phyloP scores from a whole-genome alignment of 2,113 vertebrate genomes.

The Benitochromis conjunctus region DNA sequence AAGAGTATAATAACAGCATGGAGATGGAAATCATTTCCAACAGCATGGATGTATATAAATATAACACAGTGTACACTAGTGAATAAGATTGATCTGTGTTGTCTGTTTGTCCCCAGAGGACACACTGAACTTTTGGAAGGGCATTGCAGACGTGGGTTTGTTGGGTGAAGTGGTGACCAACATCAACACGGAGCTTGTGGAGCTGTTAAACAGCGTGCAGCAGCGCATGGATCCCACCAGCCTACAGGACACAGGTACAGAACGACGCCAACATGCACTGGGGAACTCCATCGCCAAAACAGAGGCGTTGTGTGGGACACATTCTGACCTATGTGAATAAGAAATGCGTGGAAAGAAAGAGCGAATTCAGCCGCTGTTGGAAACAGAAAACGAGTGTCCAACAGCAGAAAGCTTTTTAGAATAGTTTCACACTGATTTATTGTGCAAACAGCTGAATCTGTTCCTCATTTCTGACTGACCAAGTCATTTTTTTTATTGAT shows the following conservation, averaged over 20 bases:
- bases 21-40: neutral
- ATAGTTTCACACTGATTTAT: neutral
- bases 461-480: conserved; percentile 33
- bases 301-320: neutral
- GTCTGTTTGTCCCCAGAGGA: conserved; percentile 77
- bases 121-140: conserved; percentile 95
- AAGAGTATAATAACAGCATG: neutral
- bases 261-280: neutral
- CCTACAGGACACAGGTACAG: conserved; percentile 87
- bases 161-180: conserved; percentile 96
- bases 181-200: conserved; percentile 91
- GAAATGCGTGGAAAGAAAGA: conserved; percentile 9
- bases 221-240: conserved; percentile 77
- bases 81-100: neutral
- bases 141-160: conserved; percentile 94
- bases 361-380: conserved; percentile 27
- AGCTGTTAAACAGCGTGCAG: conserved; percentile 86
- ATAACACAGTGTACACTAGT: neutral
- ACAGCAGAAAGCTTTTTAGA: neutral
- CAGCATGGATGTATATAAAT: neutral
- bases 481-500: conserved; percentile 38
- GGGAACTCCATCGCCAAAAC: neutral
- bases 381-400: neutral
- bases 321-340: neutral
- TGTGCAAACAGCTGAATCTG: conserved; percentile 7